Base-by-base conservation (phyloP, 2,113 vertebrate species). In the Symphodus melops region DNA sequence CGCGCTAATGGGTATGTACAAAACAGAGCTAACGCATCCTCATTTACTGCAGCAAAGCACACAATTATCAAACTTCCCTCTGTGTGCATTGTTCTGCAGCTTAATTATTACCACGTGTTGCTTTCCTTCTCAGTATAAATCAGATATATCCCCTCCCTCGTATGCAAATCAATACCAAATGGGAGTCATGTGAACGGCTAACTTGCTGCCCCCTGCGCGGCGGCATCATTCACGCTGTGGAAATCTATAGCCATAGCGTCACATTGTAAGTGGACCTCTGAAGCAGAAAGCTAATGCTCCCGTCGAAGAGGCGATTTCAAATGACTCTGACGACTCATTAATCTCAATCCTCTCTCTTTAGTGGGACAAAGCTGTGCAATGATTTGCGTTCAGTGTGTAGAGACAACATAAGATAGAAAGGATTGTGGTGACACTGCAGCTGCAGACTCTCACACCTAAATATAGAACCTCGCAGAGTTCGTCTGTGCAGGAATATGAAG, bases 151-250 rank as follows among this genome's bases (percentile, higher is more conserved):
- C 23, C 42, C 64, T 39, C 42, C 75, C 56, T 63, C 57, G 25
- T 59, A 75, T 75, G 67, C 73, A 75, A 85, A 90, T 91, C 88
- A 53, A 80, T 89, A 75, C 21, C 13, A 67, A 85, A 85, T 72
- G 83, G 65, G 72, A 77, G 53, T 83, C 48, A 46, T 76, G 61
- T 67, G 81, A 81, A 60, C 70, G 71, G 55, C 59, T 82, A 78
- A 86, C 86, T 87, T 71, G 44, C 46, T 60, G 75, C 60, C 36
- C 68, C 66, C 81, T 60, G 69, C 64, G 81, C 44, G 54, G 70
- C 33, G 37, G 37, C 42, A 60, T 85, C 67, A 79, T 69, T 81
- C 66, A 37, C 12, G 1, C 49, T 0, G 10, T 71, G 23, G 9
- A 67, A 56, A 51, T 42, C 60, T 55, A 41, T 25, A 28, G 52